Base-by-base conservation (phyloP, 92 coral and sea anemone species). In the Heteractis magnifica region DNA sequence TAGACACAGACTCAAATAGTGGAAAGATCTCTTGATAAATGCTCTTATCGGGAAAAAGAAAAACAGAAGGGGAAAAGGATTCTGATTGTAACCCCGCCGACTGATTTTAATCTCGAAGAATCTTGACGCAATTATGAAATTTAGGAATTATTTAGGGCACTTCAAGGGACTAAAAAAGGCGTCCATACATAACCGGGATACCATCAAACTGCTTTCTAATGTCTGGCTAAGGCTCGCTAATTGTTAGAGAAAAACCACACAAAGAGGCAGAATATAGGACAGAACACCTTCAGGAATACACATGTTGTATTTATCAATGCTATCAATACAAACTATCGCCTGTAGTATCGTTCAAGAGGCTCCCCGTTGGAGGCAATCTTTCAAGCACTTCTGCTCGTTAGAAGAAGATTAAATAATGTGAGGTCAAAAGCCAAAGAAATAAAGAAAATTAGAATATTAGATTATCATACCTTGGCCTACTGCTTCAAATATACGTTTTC, bases 351-450 rank as follows among this genome's bases (percentile, higher is more conserved):
- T 48, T 68, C 13, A 68, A 68, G 16, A 68, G 70, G 73, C 12
- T 7, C 48, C 73, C 49, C 16, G 44, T 68, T 62, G 44, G 73
- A 68, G 73, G 58, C 14, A 56, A 78, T 78, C 81, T 51, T 55
- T 78, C 81, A 78, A 78, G 71, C 58, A 51, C 19, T 78, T 51
- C 64, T 23, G 51, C 81, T 78, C 13, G 65, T 78, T 52, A 78
- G 55, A 14, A n/a, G 81, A 4, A 60, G 49, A 51, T 52, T 51
- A 41, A 78, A 26, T 13, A 9, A n/a, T 1, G 68, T 12, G 16
- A 52, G 81, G 83, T 80, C 83, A 80, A 64, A 80, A 71, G 75
- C 52, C 75, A 80, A 80, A 80, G 11, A 80, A 64, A 80, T 80
- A 80, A 80, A 80, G 52, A 64, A 64, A 41, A 7, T 3, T 68